Evolutionary conservation across 2,113 vertebrate species (phyloP), one percentile per base, ranked within the genome.

Genomic region (Pitta sordida): DNA sequence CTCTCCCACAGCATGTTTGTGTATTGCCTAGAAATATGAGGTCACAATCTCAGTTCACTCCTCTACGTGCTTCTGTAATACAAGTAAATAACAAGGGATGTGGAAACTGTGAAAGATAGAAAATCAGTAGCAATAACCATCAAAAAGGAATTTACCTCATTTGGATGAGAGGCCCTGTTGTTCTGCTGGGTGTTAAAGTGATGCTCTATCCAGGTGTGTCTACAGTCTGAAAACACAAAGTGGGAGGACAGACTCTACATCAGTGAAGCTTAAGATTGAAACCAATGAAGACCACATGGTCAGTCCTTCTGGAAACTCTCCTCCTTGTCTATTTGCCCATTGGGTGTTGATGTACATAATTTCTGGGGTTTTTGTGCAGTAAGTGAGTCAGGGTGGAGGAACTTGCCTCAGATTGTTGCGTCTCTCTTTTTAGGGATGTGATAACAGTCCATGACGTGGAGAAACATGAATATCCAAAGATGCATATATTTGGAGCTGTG

Each of bases 1-100:
- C 15, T 91, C 71, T 87, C 44, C 90, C 37, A 48, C 58, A 49
- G 22, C n/a, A 62, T 71, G 82, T 92, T 91, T 94, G 32, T 85
- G 11, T 87, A 82, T 90, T 89, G 78, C 91, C 78, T 80, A 65
- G 91, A 95, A 90, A 89, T 90, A 87, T 2, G 34, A 59, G 87
- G 84, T 94, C 91, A 76, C 67, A 43, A 16, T 93, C 82, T 73
- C 58, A 49, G 84, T 69, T 89, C 58, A 34, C 36, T 64, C 30
- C 21, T 80, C 55, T 92, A 36, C 0, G 30, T 94, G 73, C 43
- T 95, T 41, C 48, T 82, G 12, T 59, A 81, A 74, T 77, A 77
- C 55, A 83, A 94, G 46, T 93, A 86, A 76, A 83, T 65, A 91
- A 62, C 46, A 81, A 74, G 39, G 39, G 51, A 70, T 70, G 91